A percentile compares a stretch with the other conserved stretches of the same genome.
Evolutionary conservation across 92 coral and sea anemone species (phyloP).

Genomic region (Isaurus tuberculatus): DNA sequence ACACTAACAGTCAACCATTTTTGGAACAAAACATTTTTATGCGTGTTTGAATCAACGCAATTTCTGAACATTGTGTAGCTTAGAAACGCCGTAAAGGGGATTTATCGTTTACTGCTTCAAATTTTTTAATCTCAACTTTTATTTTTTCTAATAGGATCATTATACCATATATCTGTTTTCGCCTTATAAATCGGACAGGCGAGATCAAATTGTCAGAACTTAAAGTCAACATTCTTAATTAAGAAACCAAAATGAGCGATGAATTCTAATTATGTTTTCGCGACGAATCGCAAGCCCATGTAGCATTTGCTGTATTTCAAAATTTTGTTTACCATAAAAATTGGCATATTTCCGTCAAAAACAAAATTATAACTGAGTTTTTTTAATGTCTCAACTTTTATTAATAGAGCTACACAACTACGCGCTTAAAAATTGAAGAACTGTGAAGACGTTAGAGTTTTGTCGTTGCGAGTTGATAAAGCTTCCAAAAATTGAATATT

Average conservation of each 20-base stretch:
- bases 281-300: background rate
- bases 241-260: conserved; percentile 22
- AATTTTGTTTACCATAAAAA: conserved; percentile 22
- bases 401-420: background rate
- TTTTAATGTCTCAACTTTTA: background rate
- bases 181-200: background rate
- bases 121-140: conserved; percentile 2
- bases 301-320: background rate
- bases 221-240: conserved; percentile 43
- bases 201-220: background rate
- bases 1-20: background rate
- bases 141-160: background rate
- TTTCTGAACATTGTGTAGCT: background rate
- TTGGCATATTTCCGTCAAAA: conserved; percentile 5
- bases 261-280: conserved; percentile 23
- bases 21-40: conserved; percentile 34
- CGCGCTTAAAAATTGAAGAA: background rate
- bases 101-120: background rate
- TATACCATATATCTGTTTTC: conserved; percentile 16
- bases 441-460: background rate
- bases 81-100: background rate
- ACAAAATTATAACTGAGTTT: background rate
- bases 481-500: background rate
- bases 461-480: conserved; percentile 7
- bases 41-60: background rate